Evolutionary conservation across 1,140 invertebrate species (phyloP), one percentile per base, ranked within the genome.

Genomic region (Ephestia elutella): DNA sequence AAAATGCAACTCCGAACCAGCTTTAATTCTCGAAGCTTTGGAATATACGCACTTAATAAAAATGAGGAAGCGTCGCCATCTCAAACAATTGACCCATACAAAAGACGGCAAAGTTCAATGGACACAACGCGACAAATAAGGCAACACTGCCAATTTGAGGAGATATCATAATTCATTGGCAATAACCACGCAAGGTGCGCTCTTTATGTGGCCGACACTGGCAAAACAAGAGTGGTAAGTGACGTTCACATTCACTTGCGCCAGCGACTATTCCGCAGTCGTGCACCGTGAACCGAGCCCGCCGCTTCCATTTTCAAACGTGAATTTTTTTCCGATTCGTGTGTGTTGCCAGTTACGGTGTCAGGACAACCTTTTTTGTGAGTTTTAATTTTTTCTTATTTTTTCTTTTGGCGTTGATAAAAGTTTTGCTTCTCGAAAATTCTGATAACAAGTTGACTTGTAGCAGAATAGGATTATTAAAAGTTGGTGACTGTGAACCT

Each of bases 211-310:
- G 71, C 56, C 71, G 69, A 63, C 68, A 66, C 53, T 62, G 68
- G 70, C 69, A 69, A 75, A 73, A 73, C 78, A 78, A 75, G 75
- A 80, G 80, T 81, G 80, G 80, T 79, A 79, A 75, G 64, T 75
- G 72, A 75, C 74, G 74, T 60, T 73, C 66, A 85, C 82, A 80
- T 82, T 85, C 80, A 85, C 82, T 78, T 82, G 82, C 80, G 71
- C 70, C 48, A 19, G 70, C 73, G 80, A 71, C 76, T 68, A 73
- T 66, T 67, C 74, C 68, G 68, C 82, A 85, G 80, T 85, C 73
- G 69, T 62, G 73, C 65, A 71, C 63, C 65, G 80, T 73, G 57
- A 62, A 75, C 64, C 68, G 69, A 73, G 64, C 69, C 49, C 57
- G 61, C 32, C 69, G 68, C 75, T 75, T 71, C 70, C 54, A 65